Percentiles rank a stretch among this genome's conserved stretches.
phyloP scores from a whole-genome alignment of 2,113 vertebrate genomes.

The Anthoscopus minutus region DNA sequence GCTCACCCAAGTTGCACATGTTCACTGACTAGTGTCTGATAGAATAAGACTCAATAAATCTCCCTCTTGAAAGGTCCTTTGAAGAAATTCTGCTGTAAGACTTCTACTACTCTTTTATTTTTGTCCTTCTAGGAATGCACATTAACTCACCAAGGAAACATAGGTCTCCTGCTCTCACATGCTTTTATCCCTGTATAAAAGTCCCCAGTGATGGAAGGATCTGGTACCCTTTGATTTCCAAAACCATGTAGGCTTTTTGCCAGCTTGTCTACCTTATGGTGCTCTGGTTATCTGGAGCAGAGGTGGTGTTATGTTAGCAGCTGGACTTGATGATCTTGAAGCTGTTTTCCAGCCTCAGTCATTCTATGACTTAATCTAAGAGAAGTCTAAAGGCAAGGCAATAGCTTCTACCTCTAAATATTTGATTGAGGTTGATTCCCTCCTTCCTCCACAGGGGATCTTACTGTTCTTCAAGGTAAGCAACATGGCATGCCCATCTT shows the following conservation, averaged over 20 bases:
- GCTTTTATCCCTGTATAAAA: neutral
- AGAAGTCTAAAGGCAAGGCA: neutral
- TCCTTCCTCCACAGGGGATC: neutral
- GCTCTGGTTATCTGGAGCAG: neutral
- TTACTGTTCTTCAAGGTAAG: neutral
- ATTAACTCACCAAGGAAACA: neutral
- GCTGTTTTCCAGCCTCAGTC: neutral
- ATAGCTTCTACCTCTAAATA: neutral
- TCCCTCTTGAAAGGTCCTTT: neutral
- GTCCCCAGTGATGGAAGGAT: neutral
- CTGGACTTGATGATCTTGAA: neutral
- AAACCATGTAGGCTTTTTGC: neutral
- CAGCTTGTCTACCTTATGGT: neutral
- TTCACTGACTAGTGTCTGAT: constrained; percentile 49
- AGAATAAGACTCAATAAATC: constrained; percentile 50
- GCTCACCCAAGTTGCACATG: constrained; percentile 24
- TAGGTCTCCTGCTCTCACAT: neutral
- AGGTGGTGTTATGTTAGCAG: neutral
- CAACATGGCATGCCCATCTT: neutral
- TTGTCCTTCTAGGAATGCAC: neutral
- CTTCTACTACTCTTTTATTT: neutral
- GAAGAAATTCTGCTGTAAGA: constrained; percentile 15
- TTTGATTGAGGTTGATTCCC: neutral
- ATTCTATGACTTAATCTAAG: neutral
- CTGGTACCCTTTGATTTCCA: neutral